Evolutionary conservation across 2,888 invertebrate species (phyloP).

Genomic region (Amitus sp.): DNA sequence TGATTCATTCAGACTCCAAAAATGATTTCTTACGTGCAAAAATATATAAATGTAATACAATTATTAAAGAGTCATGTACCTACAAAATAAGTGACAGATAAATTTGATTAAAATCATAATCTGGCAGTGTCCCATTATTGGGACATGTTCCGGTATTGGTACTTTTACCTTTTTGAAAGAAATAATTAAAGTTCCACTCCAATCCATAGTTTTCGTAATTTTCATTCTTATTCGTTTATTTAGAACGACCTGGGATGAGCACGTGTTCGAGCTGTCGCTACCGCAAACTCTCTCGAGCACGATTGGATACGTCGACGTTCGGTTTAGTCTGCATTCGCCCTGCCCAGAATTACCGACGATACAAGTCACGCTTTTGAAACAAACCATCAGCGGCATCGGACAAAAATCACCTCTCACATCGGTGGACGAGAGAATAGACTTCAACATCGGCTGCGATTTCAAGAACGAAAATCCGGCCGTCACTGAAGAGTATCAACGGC

Average conservation of each 20-base stretch:
- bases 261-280: slow-evolving; percentile 87
- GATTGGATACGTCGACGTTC: slow-evolving; percentile 90
- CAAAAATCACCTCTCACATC: slow-evolving; percentile 65
- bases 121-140: too few species aligned
- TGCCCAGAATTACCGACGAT: slow-evolving; percentile 83
- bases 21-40: too few species aligned
- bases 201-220: too few species aligned
- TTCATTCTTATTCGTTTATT: slow-evolving; percentile 6
- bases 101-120: too few species aligned
- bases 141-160: too few species aligned
- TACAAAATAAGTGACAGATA: too few species aligned
- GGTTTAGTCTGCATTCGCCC: slow-evolving; percentile 83
- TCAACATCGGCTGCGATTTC: slow-evolving; percentile 58
- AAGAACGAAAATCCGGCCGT: slow-evolving; percentile 78
- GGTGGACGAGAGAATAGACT: slow-evolving; percentile 69
- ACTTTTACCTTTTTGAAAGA: too few species aligned
- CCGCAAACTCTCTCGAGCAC: slow-evolving; percentile 75
- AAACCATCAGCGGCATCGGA: slow-evolving; percentile 76
- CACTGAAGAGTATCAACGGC: slow-evolving; percentile 83
- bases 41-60: too few species aligned
- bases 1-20: too few species aligned
- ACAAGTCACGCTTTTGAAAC: slow-evolving; percentile 77
- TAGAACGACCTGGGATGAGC: slow-evolving; percentile 88
- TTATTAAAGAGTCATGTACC: too few species aligned
- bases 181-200: too few species aligned